These are phyloP conservation scores for Anastrepha ludens DNA, from an alignment of 1,140 invertebrate species.

Conservation along the genomic window DNA sequence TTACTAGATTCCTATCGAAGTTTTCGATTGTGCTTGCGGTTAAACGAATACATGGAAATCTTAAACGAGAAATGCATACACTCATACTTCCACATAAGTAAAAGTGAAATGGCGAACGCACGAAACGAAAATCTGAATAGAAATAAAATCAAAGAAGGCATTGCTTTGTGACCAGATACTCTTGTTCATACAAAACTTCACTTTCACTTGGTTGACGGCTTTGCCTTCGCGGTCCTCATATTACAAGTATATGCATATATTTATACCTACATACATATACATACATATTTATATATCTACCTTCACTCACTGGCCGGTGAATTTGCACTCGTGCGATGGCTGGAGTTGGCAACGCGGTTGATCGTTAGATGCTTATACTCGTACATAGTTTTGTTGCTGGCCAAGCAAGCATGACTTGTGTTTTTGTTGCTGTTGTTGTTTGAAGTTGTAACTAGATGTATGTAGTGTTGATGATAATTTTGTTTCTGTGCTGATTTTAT, in stretches of 20 bases:
- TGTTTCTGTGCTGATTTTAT: too few species aligned
- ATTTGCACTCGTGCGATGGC: neutral
- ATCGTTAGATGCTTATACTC: too few species aligned
- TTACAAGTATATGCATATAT: neutral
- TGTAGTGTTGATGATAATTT: too few species aligned
- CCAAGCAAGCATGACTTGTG: too few species aligned
- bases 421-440: too few species aligned
- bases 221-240: neutral
- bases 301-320: too few species aligned
- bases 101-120: neutral
- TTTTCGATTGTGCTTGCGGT: too few species aligned
- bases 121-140: neutral
- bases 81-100: neutral
- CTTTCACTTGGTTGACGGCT: conserved; percentile 8
- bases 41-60: too few species aligned
- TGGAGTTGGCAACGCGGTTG: neutral
- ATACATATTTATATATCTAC: neutral
- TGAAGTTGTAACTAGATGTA: too few species aligned
- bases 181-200: conserved; percentile 1
- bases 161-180: neutral
- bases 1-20: too few species aligned
- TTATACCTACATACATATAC: neutral
- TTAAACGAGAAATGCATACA: too few species aligned
- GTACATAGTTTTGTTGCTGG: too few species aligned
- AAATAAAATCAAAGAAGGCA: conserved; percentile 9